Evolutionary conservation across 2,113 vertebrate species (phyloP), one percentile per base, ranked within the genome.

Genomic region (Dunckerocampus dactyliophorus): DNA sequence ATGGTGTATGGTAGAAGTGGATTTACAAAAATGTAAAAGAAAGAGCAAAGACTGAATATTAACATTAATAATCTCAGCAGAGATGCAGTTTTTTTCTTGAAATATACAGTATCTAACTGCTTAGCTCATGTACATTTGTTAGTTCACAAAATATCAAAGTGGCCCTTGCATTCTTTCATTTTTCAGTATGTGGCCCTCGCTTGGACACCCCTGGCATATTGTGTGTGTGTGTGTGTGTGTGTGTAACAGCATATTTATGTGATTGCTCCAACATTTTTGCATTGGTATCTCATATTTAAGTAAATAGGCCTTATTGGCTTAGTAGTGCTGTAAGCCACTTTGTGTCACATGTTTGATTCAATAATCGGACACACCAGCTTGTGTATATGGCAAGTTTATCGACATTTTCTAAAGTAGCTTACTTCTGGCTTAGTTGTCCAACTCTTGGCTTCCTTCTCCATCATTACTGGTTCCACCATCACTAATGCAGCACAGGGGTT

Each of bases 341-440:
- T 75, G 69, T 80, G 84, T 85, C 76, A 82, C 68, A 66, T 50
- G 47, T 74, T 83, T 85, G 77, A 88, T 88, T 88, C 76, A 88
- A 88, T 88, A 85, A 85, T 70, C 68, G 77, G 76, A 85, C 63
- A 56, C 48, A 39, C 50, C 60, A 43, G 69, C 22, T 75, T 49
- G 39, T 68, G 63, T 65, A 58, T 37, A 58, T 37, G 45, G 69
- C 72, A 74, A 81, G 63, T 71, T 53, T 43, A 3, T 72, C 57
- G 20, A 51, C 72, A 55, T 20, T 5, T 71, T 42, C 80, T 63
- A 84, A 85, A 85, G 84, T 83, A 79, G 84, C 82, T 86, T 88
- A 83, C 68, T 80, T 62, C 20, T 46, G 66, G 82, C 84, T 88
- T 82, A 86, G 73, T 70, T 64, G 72, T 60, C 70, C 77, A 65